Conservation (phyloP, 2,888 invertebrate species). For the Eilema sororculum region DNA sequence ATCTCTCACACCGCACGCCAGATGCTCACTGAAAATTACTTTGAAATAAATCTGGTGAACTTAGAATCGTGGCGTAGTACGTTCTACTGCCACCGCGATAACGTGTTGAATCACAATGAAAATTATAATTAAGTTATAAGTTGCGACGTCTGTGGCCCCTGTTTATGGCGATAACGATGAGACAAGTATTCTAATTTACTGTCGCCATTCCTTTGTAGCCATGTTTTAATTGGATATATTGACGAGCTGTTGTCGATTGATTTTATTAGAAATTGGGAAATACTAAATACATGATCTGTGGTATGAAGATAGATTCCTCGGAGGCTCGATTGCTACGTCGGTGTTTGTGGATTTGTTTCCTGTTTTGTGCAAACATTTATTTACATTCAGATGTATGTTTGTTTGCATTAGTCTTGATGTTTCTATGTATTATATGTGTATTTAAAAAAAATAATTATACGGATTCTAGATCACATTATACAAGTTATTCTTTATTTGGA, state of each 20-base stretch:
- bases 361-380: neutral
- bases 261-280: neutral
- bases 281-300: neutral
- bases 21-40: slow-evolving; percentile 85
- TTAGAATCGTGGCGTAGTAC: slow-evolving; percentile 60
- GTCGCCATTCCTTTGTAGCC: slow-evolving; percentile 23
- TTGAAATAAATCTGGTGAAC: slow-evolving; percentile 82
- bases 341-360: neutral
- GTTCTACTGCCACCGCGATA: slow-evolving; percentile 42
- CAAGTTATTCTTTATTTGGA: too few relatives aligned
- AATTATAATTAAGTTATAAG: slow-evolving; percentile 64
- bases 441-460: too few relatives aligned
- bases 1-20: slow-evolving; percentile 84
- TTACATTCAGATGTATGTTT: too few relatives aligned
- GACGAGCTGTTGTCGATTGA: slow-evolving; percentile 13
- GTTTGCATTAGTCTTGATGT: too few relatives aligned
- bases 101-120: slow-evolving; percentile 61
- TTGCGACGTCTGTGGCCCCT: slow-evolving; percentile 40
- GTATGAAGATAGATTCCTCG: neutral
- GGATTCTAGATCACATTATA: too few relatives aligned
- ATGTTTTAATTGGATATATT: slow-evolving; percentile 38
- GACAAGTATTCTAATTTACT: slow-evolving; percentile 40
- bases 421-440: too few relatives aligned
- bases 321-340: neutral
- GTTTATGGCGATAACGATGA: slow-evolving; percentile 46